Percentiles rank a stretch among this genome's conserved stretches.
Conservation (phyloP, 2,113 vertebrate species). For the Amphiprion ocellaris region DNA sequence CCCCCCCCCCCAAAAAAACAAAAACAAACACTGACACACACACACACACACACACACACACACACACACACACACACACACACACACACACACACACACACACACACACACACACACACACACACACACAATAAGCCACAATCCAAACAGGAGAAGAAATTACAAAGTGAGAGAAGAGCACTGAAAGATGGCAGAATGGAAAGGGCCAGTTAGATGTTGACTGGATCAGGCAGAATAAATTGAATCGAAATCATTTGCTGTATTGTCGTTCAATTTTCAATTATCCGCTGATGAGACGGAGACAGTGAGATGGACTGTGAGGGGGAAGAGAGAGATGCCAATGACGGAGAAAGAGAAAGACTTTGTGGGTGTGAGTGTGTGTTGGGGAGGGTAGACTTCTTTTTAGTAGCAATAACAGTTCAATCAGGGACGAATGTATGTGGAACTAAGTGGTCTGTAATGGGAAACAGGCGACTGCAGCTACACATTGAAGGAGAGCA, state of each 20-base stretch:
- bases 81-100: background rate
- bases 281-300: slow-evolving; percentile 69
- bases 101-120: background rate
- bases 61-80: slow-evolving; percentile 3
- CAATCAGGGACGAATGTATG: slow-evolving; percentile 77
- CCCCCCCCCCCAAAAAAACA: background rate
- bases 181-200: slow-evolving; percentile 38
- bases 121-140: slow-evolving; percentile 23
- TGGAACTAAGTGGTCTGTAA: slow-evolving; percentile 81
- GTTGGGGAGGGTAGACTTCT: slow-evolving; percentile 33
- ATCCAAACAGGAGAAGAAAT: slow-evolving; percentile 56
- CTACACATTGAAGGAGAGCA: slow-evolving; percentile 26
- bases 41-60: background rate
- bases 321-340: slow-evolving; percentile 20
- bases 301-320: slow-evolving; percentile 45
- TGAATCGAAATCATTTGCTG: slow-evolving; percentile 74
- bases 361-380: no score
- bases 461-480: slow-evolving; percentile 66
- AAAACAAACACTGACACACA: background rate
- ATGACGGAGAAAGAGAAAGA: slow-evolving; percentile 22
- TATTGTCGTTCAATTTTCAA: slow-evolving; percentile 79
- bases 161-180: slow-evolving; percentile 59
- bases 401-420: slow-evolving; percentile 80
- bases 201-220: slow-evolving; percentile 51
- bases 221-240: slow-evolving; percentile 72